Evolutionary conservation across 1,140 invertebrate species (phyloP).

Genomic region (Brachionus angularis): DNA sequence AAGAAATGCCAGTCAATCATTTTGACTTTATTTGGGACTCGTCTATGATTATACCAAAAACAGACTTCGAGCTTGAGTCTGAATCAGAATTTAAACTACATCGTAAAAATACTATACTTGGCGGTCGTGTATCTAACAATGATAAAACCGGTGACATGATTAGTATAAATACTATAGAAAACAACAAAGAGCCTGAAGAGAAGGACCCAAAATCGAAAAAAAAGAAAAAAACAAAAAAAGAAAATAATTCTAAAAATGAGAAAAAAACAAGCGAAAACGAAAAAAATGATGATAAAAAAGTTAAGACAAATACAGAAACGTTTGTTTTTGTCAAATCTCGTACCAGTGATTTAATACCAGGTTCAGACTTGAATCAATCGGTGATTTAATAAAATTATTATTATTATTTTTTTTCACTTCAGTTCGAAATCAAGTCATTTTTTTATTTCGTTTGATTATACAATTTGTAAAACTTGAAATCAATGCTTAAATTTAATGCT

Average conservation of each 20-base stretch:
- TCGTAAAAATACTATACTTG: slow-evolving; percentile 11
- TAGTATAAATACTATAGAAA: not conserved
- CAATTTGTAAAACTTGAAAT: no score
- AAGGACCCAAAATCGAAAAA: not conserved
- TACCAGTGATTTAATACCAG: no score
- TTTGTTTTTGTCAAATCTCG: no score
- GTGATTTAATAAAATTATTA: no score
- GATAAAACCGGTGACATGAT: slow-evolving; percentile 22
- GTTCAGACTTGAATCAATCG: no score
- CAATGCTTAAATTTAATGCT: no score
- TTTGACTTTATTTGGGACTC: slow-evolving; percentile 14
- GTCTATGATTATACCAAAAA: not conserved
- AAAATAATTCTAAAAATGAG: not conserved
- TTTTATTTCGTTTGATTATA: no score
- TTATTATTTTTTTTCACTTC: no score
- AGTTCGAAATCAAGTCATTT: no score
- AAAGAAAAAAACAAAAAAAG: not conserved
- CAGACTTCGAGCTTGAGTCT: not conserved
- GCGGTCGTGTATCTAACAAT: not conserved
- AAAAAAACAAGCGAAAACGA: not conserved
- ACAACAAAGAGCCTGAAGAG: not conserved
- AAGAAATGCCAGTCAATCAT: slow-evolving; percentile 19
- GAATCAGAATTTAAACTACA: not conserved
- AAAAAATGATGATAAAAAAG: not conserved
- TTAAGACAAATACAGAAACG: no score